Percentiles rank a stretch among this genome's conserved stretches.
These are phyloP conservation scores for Cliona cf. orientalis DNA, from an alignment of 37 sponge, comb jelly and placozoan species.

Conservation along the genomic window DNA sequence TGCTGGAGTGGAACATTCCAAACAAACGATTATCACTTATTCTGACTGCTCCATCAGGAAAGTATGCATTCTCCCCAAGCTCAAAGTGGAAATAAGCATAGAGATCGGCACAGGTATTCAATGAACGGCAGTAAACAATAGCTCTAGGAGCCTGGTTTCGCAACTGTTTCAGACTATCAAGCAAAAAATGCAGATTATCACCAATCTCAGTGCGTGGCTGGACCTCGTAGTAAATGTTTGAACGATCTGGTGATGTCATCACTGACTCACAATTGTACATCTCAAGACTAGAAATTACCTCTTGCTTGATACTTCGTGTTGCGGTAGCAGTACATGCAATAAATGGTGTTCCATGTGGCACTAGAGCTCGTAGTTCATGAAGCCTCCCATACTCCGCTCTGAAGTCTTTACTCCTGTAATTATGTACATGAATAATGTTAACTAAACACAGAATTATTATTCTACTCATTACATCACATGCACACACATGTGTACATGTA, in stretches of 20 bases:
- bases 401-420: slow-evolving; percentile 56
- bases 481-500: too few species aligned
- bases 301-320: slow-evolving; percentile 3
- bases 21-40: slow-evolving; percentile 37
- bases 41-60: slow-evolving; percentile 30
- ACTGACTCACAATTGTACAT: slow-evolving; percentile 18
- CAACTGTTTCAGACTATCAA: not conserved
- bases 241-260: slow-evolving; percentile 29
- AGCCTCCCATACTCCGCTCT: slow-evolving; percentile 49
- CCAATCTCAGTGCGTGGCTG: slow-evolving; percentile 7
- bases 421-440: not conserved
- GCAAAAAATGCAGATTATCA: not conserved
- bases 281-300: slow-evolving; percentile 19
- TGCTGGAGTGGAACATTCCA: slow-evolving; percentile 53
- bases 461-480: too few species aligned
- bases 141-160: slow-evolving; percentile 5
- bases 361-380: slow-evolving; percentile 50
- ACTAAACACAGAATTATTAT: too few species aligned
- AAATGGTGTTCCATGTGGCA: slow-evolving; percentile 20
- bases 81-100: slow-evolving; percentile 32
- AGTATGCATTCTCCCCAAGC: slow-evolving; percentile 28
- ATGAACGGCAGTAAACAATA: slow-evolving; percentile 50
- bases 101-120: slow-evolving; percentile 52
- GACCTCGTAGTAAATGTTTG: slow-evolving; percentile 48
- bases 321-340: slow-evolving; percentile 48